Percentiles rank a stretch among this genome's conserved stretches.
These are phyloP conservation scores for Neomorphus geoffroyi DNA, from an alignment of 2,797 vertebrate species.

Conservation along the genomic window DNA sequence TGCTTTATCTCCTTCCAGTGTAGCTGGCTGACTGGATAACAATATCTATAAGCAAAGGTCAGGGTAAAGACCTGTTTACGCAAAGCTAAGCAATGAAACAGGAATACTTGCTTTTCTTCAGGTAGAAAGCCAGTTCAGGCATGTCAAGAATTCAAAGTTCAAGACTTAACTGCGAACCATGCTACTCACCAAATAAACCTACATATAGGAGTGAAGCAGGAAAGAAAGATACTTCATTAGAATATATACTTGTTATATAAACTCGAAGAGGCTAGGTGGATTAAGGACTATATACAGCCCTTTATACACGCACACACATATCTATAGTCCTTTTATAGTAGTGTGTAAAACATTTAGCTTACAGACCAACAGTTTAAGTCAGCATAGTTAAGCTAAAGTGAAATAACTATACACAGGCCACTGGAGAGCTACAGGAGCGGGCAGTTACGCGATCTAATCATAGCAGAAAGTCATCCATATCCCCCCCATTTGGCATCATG, in stretches of 20 bases:
- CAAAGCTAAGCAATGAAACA: conserved; percentile 39
- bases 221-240: background rate
- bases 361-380: background rate
- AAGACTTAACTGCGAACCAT: conserved; percentile 42
- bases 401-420: background rate
- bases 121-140: conserved; percentile 65
- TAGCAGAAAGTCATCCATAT: background rate
- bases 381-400: background rate
- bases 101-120: conserved; percentile 64
- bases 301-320: background rate
- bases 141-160: conserved; percentile 74
- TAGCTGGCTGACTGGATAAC: background rate
- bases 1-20: background rate
- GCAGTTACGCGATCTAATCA: background rate
- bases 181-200: conserved; percentile 6
- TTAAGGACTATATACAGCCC: background rate
- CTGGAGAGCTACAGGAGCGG: background rate
- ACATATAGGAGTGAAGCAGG: background rate
- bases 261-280: background rate
- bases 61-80: conserved; percentile 48
- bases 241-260: background rate
- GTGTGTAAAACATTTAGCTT: background rate
- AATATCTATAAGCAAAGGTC: conserved; percentile 34
- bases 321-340: background rate
- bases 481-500: background rate